Evolutionary conservation across 2,888 invertebrate species (phyloP).

Genomic region (Andrena bicolor): DNA sequence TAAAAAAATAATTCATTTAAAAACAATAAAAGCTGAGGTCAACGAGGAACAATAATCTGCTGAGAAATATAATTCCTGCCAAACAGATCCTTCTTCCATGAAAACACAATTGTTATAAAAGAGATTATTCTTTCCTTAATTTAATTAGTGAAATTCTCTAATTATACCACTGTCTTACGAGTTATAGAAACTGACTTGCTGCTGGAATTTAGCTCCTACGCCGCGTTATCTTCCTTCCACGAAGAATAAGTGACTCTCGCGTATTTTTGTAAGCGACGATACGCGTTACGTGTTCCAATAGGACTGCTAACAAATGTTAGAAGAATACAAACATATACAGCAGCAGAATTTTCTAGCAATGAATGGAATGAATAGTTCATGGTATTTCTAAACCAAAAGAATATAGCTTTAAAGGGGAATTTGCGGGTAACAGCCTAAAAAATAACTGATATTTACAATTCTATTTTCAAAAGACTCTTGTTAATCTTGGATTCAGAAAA

Average conservation of each 20-base stretch:
- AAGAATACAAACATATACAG: neutral
- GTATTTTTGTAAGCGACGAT: neutral
- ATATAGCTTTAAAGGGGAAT: too few relatives aligned
- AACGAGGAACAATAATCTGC: neutral
- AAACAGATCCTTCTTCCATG: neutral
- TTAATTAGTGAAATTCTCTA: too few relatives aligned
- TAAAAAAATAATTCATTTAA: neutral
- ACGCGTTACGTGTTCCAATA: neutral
- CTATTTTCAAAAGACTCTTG: too few relatives aligned
- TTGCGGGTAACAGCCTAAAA: too few relatives aligned
- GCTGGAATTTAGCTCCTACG: neutral
- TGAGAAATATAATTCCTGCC: neutral
- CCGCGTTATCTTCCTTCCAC: neutral
- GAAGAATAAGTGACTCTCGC: constrained; percentile 9
- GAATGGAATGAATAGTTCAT: too few relatives aligned
- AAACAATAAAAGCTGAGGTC: neutral
- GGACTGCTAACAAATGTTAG: neutral
- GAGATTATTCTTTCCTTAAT: too few relatives aligned
- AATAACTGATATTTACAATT: too few relatives aligned
- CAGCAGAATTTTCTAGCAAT: too few relatives aligned
- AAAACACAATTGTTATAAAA: too few relatives aligned
- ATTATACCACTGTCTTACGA: neutral
- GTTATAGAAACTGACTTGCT: neutral
- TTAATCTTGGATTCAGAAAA: too few relatives aligned
- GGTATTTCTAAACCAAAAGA: too few relatives aligned